phyloP scores from a whole-genome alignment of 1,140 invertebrate species.

The Macrosteles quadrilineatus region DNA sequence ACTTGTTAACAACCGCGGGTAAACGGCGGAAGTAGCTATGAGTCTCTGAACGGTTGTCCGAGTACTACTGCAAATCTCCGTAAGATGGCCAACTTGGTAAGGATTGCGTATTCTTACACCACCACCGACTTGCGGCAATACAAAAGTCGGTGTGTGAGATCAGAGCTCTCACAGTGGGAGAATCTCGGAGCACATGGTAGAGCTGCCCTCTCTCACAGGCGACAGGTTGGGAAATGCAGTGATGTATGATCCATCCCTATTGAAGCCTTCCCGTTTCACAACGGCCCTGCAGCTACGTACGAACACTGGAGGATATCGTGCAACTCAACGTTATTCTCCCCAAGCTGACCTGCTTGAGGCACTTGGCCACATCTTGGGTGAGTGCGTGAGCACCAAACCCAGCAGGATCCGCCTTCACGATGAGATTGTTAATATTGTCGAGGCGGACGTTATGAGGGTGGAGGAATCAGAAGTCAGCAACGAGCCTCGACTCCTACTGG shows the following conservation, averaged over 20 bases:
- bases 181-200: background rate
- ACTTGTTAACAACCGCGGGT: background rate
- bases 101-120: background rate
- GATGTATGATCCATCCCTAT: slow-evolving; percentile 12
- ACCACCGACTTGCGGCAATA: background rate
- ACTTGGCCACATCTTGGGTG: slow-evolving; percentile 36
- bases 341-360: too few species aligned
- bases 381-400: slow-evolving; percentile 30
- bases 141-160: slow-evolving; percentile 3
- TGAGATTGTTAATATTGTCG: slow-evolving; percentile 31
- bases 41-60: background rate
- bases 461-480: background rate
- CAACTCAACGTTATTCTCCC: too few species aligned
- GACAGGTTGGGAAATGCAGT: slow-evolving; percentile 22
- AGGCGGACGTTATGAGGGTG: background rate
- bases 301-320: background rate
- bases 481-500: background rate
- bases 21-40: too few species aligned
- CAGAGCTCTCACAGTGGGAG: slow-evolving; percentile 11
- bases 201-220: slow-evolving; percentile 7
- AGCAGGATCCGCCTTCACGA: slow-evolving; percentile 36
- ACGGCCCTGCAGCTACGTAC: slow-evolving; percentile 13
- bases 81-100: background rate
- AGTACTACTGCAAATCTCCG: slow-evolving; percentile 16
- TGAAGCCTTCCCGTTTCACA: slow-evolving; percentile 1